Base-by-base conservation (phyloP, 2,888 invertebrate genomes). In the Seira ritae region DNA sequence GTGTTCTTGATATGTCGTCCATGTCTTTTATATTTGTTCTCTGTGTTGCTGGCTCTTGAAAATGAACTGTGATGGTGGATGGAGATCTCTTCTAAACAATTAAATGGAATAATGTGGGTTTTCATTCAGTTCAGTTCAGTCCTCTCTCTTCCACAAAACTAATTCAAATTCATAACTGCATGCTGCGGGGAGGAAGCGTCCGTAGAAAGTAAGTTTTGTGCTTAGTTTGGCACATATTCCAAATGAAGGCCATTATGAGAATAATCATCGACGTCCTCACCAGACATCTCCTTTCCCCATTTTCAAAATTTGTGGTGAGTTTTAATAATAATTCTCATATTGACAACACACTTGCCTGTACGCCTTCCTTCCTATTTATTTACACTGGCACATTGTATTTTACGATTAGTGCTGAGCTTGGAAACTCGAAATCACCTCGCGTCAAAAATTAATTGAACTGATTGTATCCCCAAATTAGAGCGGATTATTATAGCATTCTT, bases 91-190 rank as follows among this genome's bases (percentile, higher is more conserved):
- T 50, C 50, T 50, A 50, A 50, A 50, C 50, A 50, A 50, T 50
- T 50, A 50, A 50, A 50, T 50, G 50, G 15, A 50, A 50, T 50
- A 50, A 50, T 50, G 50, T 50, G 50, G 50, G 50, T 50, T 50
- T 15, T 50, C 50, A 50, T 50, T 50, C 50, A 50, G n/a, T n/a
- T n/a, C n/a, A n/a, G n/a, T 31, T 31, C 31, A 8, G 6, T 50
- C 12, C 50, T n/a, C 15, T 15, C 19, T 19, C n/a, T 74, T 42
- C 65, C 50, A 12, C 15, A 50, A n/a, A 50, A 50, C 67, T 68
- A 70, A 71, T 78, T 78, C 50, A 68, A 78, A 66, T 78, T 78
- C 71, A 78, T 78, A 71, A 78, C 70, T 77, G 60, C 24, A 62
- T 15, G 42, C 17, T 22, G 23, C 60, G 66, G 24, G 66, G 24